Percentiles rank a stretch among this genome's conserved stretches.
phyloP scores from a whole-genome alignment of 2,113 vertebrate species.

The Dissostichus mawsoni region DNA sequence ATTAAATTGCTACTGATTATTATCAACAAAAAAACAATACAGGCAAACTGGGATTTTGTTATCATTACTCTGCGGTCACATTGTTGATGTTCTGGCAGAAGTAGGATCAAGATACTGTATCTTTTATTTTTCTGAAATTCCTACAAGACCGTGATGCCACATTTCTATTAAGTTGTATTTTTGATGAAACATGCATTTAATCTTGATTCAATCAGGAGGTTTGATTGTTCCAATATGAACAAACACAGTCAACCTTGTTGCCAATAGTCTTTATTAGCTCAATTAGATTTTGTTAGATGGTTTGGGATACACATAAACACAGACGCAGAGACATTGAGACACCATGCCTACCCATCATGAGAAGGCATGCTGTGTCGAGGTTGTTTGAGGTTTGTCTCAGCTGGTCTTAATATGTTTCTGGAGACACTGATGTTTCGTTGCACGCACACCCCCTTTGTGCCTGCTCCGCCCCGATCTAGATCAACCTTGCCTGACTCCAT shows the following conservation, averaged over 20 bases:
- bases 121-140: slow-evolving; percentile 8
- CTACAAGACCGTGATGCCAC: slow-evolving; percentile 12
- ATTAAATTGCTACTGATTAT: slow-evolving; percentile 31
- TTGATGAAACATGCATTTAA: slow-evolving; percentile 29
- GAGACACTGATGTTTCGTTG: slow-evolving; percentile 48
- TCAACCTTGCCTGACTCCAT: slow-evolving; percentile 13
- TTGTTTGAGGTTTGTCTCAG: slow-evolving; percentile 64
- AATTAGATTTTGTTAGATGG: slow-evolving; percentile 49
- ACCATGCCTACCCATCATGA: slow-evolving; percentile 41
- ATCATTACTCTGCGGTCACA: slow-evolving; percentile 6
- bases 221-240: slow-evolving; percentile 45
- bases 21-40: slow-evolving; percentile 18
- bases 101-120: background rate
- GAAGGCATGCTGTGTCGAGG: slow-evolving; percentile 46
- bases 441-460: slow-evolving; percentile 53
- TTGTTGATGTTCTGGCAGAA: slow-evolving; percentile 5
- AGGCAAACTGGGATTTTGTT: slow-evolving; percentile 9
- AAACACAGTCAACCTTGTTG: slow-evolving; percentile 51
- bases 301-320: slow-evolving; percentile 19
- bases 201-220: slow-evolving; percentile 57
- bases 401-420: slow-evolving; percentile 69
- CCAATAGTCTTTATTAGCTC: slow-evolving; percentile 39
- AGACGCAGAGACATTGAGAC: background rate
- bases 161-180: slow-evolving; percentile 27
- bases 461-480: slow-evolving; percentile 1